These are phyloP conservation scores for Cerastis rubricosa DNA, from an alignment of 2,888 invertebrate species.

Conservation along the genomic window DNA sequence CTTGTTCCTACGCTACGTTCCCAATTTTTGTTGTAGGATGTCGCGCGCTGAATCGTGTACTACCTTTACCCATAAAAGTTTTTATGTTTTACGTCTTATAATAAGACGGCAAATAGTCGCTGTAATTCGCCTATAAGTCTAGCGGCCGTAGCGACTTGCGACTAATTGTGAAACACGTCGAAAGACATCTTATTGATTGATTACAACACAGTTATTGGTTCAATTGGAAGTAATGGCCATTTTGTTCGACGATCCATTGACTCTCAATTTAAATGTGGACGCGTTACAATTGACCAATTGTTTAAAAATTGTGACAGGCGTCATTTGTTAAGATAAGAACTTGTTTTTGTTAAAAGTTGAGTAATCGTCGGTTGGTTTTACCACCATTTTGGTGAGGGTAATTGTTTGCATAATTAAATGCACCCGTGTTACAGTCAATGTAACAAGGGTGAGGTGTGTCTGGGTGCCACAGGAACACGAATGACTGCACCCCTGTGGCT, in stretches of 20 bases:
- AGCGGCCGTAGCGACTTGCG: constrained; percentile 4
- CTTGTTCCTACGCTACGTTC: constrained; percentile 44
- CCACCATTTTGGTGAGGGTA: neutral
- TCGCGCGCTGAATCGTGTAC: constrained; percentile 19
- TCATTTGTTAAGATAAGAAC: constrained; percentile 32
- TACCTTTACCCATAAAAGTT: constrained; percentile 41
- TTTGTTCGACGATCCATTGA: constrained; percentile 57
- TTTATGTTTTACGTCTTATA: constrained; percentile 57
- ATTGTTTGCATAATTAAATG: constrained; percentile 55
- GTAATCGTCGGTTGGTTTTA: constrained; percentile 14
- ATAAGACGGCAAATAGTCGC: constrained; percentile 32
- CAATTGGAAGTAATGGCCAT: constrained; percentile 63
- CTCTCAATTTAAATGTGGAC: constrained; percentile 63
- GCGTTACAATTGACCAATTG: constrained; percentile 60
- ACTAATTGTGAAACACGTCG: constrained; percentile 49
- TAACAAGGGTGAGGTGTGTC: constrained; percentile 40
- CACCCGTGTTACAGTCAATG: constrained; percentile 25
- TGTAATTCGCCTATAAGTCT: constrained; percentile 16
- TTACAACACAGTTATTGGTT: constrained; percentile 56
- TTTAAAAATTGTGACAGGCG: constrained; percentile 42
- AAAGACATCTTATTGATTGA: constrained; percentile 62
- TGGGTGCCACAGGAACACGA: constrained; percentile 27
- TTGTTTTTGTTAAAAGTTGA: constrained; percentile 30
- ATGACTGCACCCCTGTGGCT: constrained; percentile 39
- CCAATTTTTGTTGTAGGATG: constrained; percentile 52